These are phyloP conservation scores for Sebastes iracundus DNA, from an alignment of 2,797 vertebrate species.

Conservation along the genomic window DNA sequence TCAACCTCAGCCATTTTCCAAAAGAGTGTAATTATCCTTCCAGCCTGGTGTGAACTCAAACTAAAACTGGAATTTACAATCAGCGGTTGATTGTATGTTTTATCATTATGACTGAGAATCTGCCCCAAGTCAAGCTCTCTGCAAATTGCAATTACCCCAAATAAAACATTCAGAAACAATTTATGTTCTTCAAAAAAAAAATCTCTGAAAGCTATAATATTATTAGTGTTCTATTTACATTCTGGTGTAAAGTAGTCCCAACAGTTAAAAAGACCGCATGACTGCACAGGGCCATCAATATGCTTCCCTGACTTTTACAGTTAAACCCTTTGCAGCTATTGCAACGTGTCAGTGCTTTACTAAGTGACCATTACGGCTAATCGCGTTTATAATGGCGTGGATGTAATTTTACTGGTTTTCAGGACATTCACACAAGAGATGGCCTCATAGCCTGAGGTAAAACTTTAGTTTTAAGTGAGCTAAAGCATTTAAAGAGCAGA, in stretches of 20 bases:
- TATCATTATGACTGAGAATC: constrained; percentile 14
- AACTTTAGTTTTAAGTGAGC: constrained; percentile 35
- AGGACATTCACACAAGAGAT: constrained; percentile 38
- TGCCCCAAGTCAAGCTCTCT: constrained; percentile 12
- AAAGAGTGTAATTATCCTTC: constrained; percentile 17
- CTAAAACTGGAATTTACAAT: constrained; percentile 19
- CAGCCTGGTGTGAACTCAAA: background rate
- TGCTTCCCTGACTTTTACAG: constrained; percentile 39
- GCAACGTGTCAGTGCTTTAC: constrained; percentile 51
- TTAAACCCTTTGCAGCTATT: constrained; percentile 39
- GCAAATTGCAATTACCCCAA: constrained; percentile 21
- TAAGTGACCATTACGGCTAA: constrained; percentile 72
- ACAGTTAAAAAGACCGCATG: constrained; percentile 2
- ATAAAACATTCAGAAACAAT: constrained; percentile 28
- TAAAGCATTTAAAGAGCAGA: constrained; percentile 43
- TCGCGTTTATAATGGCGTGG: constrained; percentile 42
- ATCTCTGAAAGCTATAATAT: background rate
- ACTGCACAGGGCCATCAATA: constrained; percentile 23
- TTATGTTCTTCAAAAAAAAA: constrained; percentile 8
- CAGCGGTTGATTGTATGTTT: constrained; percentile 18
- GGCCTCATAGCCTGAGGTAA: constrained; percentile 32
- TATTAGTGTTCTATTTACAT: constrained; percentile 5
- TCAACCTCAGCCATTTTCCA: background rate
- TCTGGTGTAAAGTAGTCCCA: background rate
- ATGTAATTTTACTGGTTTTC: constrained; percentile 52